Percentiles rank a stretch among this genome's conserved stretches.
phyloP scores from a whole-genome alignment of 2,113 vertebrate species.

The Muscicapa adusta region DNA sequence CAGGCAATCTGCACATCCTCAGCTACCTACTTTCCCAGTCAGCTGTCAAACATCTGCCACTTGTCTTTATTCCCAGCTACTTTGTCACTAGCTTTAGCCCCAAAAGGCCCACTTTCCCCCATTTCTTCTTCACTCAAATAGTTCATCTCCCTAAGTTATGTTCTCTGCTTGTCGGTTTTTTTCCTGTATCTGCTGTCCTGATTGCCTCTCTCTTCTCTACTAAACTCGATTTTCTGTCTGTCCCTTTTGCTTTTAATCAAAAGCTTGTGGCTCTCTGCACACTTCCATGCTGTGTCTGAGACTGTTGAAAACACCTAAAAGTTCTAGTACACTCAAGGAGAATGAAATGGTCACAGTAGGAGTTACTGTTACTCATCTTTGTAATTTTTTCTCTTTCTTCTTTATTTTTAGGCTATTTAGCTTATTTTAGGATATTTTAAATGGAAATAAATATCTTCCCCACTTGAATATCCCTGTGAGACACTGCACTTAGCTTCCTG shows the following conservation, averaged over 20 bases:
- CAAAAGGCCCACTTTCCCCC: not conserved
- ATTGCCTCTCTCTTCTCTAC: rapidly evolving
- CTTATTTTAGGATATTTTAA: not conserved
- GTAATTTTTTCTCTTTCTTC: not conserved
- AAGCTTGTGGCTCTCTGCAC: not conserved
- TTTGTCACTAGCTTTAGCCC: not conserved
- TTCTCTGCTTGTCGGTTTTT: not conserved
- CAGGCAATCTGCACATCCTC: not conserved
- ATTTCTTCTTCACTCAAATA: not conserved
- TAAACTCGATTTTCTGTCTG: not conserved
- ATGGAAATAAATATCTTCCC: not conserved
- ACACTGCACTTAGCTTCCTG: not conserved
- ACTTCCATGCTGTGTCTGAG: not conserved
- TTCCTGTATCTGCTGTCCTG: rapidly evolving
- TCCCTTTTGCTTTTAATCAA: not conserved
- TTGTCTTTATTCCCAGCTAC: not conserved
- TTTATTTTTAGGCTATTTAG: not conserved
- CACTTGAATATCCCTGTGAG: not conserved
- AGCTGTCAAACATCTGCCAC: not conserved
- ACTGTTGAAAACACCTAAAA: not conserved
- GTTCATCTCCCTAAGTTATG: not conserved
- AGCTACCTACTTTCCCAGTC: not conserved
- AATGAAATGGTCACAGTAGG: not conserved
- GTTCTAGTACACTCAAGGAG: not conserved
- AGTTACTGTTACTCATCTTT: not conserved